Conservation (phyloP, 2,888 invertebrate species). For the Pseudococcus jackbeardsleyi region DNA sequence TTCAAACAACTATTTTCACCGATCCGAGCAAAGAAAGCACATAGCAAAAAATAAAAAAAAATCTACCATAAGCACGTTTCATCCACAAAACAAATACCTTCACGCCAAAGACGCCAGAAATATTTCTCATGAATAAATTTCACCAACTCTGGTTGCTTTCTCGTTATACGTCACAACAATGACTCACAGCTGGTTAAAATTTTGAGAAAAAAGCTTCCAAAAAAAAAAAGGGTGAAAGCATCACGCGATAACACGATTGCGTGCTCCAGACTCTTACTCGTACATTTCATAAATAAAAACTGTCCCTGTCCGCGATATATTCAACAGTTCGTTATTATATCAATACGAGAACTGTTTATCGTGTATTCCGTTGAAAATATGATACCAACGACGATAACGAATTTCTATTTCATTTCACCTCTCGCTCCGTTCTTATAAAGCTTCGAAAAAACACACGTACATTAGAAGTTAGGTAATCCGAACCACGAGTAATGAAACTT, state of each 20-base stretch:
- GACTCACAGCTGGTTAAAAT: constrained; percentile 16
- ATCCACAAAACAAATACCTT: too few species aligned
- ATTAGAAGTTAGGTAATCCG: neutral
- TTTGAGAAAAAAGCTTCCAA: neutral
- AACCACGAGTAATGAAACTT: neutral
- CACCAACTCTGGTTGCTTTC: neutral
- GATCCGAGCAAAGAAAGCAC: too few species aligned
- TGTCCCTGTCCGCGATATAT: constrained; percentile 29
- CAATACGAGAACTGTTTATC: neutral
- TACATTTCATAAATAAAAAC: neutral
- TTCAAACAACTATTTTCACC: too few species aligned
- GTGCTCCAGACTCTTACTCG: neutral
- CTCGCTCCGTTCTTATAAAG: neutral
- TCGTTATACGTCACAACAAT: neutral
- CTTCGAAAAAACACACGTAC: neutral
- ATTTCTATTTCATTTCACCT: neutral
- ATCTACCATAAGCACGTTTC: too few species aligned
- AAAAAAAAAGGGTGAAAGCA: neutral
- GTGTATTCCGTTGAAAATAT: neutral
- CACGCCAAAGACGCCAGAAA: too few species aligned
- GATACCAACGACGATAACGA: neutral
- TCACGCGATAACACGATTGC: neutral
- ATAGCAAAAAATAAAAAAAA: too few species aligned
- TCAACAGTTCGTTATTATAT: constrained; percentile 11
- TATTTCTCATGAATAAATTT: neutral